Conservation (phyloP, 2,888 invertebrate species). For the Mesopsocus fuscifrons region DNA sequence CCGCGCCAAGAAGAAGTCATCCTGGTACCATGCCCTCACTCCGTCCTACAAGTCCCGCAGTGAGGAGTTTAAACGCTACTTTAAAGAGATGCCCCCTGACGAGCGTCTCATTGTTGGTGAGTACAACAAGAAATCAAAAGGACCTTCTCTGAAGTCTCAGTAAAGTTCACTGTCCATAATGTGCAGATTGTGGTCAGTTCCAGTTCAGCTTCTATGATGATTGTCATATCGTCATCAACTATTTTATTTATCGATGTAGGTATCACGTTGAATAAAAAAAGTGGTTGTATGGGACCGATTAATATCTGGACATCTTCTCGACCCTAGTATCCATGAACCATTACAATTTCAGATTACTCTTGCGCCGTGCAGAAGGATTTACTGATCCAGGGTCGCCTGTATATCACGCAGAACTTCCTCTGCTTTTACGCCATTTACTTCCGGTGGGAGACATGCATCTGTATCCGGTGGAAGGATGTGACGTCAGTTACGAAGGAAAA, state of each 20-base stretch:
- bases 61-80: constrained; percentile 80
- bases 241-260: no score
- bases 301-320: no score
- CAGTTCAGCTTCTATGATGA: no score
- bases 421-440: constrained; percentile 98
- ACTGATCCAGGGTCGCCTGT: constrained; percentile 84
- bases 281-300: no score
- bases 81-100: constrained; percentile 78
- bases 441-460: constrained; percentile 82
- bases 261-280: no score
- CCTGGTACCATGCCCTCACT: constrained; percentile 70
- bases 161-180: no score
- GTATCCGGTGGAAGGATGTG: constrained; percentile 76
- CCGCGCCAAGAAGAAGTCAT: constrained; percentile 51
- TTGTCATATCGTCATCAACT: no score
- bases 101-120: constrained; percentile 85
- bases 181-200: no score
- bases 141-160: no score
- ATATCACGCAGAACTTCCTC: constrained; percentile 85
- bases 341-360: constrained; percentile 81
- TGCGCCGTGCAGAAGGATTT: constrained; percentile 95
- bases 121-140: constrained; percentile 19
- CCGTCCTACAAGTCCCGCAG: constrained; percentile 88
- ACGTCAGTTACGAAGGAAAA: constrained; percentile 88
- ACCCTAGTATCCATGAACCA: no score